Base-by-base conservation (phyloP, 2,888 invertebrate species). In the Globia sparganii region DNA sequence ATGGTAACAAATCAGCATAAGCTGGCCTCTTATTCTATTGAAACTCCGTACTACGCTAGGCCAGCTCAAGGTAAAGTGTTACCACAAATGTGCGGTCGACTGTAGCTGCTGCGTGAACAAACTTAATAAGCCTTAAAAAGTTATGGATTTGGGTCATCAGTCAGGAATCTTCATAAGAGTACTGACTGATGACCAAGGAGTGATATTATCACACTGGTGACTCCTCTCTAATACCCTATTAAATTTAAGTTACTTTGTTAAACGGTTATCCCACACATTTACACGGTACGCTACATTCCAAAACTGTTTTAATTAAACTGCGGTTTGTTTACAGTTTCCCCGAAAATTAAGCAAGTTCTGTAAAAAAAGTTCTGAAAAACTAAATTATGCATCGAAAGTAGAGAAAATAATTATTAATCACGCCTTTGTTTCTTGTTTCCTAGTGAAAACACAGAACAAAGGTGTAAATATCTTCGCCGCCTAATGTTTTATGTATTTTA, bases 401-500 rank as follows among this genome's bases (percentile, higher is more conserved):
- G 21, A 56, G n/a, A 46, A 43, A 62, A 43, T 53, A n/a, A 15
- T 72, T 40, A 34, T 72, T 62, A n/a, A 72, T 56, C 34, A 64
- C 11, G 18, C 0, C 28, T 49, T 40, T 74, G 37, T 75, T 37
- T n/a, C 5, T 75, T 13, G 37, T 61, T 40, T 75, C 40, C 61
- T 15, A 40, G 31, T 34, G 58, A 65, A 78, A 84, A 65, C 46
- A 21, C 37, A 21, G 18, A 61, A 72, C 68, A 78, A 84, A 70
- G 64, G 15, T 46, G 46, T 59, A 73, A 31, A 70, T 72, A 74
- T 65, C 53, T 53, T 65, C 40, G 18, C 49, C 18, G 64, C 18
- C 49, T 74, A 34, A 74, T 81, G 79, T 72, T 59, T 72, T 72
- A 59, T 72, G 49, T 65, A 69, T 72, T 78, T 65, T 11, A 59